These are phyloP conservation scores for Anoura caudifer DNA, from an alignment of 2,113 vertebrate species.

Conservation along the genomic window DNA sequence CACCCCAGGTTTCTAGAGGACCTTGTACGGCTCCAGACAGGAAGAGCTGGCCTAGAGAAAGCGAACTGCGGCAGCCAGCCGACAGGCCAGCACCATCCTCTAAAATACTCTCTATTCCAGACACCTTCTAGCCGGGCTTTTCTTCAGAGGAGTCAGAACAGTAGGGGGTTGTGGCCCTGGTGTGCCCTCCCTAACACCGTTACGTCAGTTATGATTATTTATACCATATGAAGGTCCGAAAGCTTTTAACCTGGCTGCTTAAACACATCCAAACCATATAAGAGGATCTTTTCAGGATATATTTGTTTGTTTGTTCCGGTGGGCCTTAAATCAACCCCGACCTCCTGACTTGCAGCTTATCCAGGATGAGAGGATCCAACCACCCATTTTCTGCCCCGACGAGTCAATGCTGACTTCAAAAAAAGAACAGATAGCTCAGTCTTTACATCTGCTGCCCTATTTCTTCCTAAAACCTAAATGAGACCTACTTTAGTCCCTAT, in stretches of 20 bases:
- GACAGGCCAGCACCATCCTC: background rate
- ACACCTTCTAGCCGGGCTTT: fast-evolving
- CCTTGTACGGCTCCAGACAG: background rate
- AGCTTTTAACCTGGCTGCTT: background rate
- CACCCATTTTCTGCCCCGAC: background rate
- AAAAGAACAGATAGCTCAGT: background rate
- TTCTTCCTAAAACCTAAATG: slow-evolving; percentile 40
- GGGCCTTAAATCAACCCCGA: background rate
- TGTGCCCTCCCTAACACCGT: background rate
- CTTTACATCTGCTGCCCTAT: slow-evolving; percentile 37
- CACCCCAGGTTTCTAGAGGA: background rate
- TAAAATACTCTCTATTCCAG: background rate
- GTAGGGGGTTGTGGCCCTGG: too few relatives aligned
- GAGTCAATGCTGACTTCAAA: slow-evolving; percentile 19
- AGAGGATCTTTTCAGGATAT: background rate
- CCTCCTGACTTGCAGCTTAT: background rate
- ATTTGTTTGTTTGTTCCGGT: background rate
- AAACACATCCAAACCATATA: background rate
- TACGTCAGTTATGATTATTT: background rate
- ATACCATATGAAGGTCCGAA: background rate
- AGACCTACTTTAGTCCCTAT: slow-evolving; percentile 10
- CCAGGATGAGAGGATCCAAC: slow-evolving; percentile 2
- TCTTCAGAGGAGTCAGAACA: background rate
- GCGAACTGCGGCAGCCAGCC: background rate
- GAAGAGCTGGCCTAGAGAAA: background rate